phyloP scores from a whole-genome alignment of 2,113 vertebrate genomes.

The Steatornis caripensis region DNA sequence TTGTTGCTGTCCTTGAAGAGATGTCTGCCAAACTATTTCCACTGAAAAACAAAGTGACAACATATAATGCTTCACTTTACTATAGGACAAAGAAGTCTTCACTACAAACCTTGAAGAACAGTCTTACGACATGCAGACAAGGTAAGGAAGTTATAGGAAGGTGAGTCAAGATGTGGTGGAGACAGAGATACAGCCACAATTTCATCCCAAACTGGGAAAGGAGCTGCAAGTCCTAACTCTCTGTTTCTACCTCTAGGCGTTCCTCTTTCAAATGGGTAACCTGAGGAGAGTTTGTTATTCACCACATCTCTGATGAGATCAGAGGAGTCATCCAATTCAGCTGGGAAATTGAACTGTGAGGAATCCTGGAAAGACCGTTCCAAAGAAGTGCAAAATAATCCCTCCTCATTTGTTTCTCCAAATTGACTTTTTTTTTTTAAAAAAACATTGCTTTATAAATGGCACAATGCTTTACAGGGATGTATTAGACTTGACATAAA shows the following conservation, averaged over 20 bases:
- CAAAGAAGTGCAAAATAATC: background rate
- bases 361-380: background rate
- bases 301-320: background rate
- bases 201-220: background rate
- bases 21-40: background rate
- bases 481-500: background rate
- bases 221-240: background rate
- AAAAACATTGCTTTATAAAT: background rate
- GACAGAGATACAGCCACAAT: background rate
- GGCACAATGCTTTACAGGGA: background rate
- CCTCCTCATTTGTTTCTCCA: background rate
- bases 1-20: background rate
- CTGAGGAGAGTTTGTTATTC: background rate
- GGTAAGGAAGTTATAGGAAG: background rate
- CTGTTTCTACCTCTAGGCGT: background rate
- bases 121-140: rapidly evolving
- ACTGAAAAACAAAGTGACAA: background rate
- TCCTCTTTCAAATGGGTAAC: background rate
- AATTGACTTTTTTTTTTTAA: background rate
- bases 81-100: background rate
- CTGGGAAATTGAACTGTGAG: background rate
- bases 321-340: background rate
- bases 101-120: background rate
- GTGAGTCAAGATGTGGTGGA: background rate
- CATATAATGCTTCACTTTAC: background rate